Conservation (phyloP, 2,888 invertebrate species). For the Dorcus hopei region DNA sequence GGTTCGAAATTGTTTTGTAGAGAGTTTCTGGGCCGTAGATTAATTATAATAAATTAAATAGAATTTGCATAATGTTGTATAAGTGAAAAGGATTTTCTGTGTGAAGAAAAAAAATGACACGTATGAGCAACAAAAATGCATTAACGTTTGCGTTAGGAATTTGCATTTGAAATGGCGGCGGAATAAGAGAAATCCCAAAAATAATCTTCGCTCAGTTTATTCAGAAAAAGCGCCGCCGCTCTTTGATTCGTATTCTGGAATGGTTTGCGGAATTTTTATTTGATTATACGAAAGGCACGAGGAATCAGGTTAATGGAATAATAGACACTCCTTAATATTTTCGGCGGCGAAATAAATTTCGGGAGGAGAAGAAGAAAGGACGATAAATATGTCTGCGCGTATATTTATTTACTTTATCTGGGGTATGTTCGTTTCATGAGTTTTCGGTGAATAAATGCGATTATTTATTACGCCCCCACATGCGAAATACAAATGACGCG, state of each 20-base stretch:
- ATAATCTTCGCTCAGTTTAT: neutral
- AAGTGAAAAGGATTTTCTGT: no score
- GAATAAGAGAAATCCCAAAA: no score
- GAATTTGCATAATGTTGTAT: no score
- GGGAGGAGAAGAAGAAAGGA: conserved; percentile 19
- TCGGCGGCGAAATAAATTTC: conserved; percentile 31
- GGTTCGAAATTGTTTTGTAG: no score
- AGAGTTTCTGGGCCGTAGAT: no score
- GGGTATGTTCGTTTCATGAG: neutral
- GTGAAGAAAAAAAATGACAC: no score
- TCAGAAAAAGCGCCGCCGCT: neutral
- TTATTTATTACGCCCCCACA: neutral
- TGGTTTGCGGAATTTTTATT: conserved; percentile 3
- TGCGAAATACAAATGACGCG: conserved; percentile 17
- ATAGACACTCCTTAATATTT: conserved; percentile 37
- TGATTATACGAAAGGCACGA: conserved; percentile 2
- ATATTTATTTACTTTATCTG: conserved; percentile 1
- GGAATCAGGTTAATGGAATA: conserved; percentile 38
- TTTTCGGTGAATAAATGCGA: neutral
- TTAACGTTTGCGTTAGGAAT: no score
- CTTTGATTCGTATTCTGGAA: neutral
- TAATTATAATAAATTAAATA: no score
- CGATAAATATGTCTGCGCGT: conserved; percentile 25
- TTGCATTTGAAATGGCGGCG: no score
- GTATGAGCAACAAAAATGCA: no score